Percentiles rank a stretch among this genome's conserved stretches.
These are phyloP conservation scores for Hermatobates lingyangjiaoensis DNA, from an alignment of 1,140 invertebrate species.

Conservation along the genomic window DNA sequence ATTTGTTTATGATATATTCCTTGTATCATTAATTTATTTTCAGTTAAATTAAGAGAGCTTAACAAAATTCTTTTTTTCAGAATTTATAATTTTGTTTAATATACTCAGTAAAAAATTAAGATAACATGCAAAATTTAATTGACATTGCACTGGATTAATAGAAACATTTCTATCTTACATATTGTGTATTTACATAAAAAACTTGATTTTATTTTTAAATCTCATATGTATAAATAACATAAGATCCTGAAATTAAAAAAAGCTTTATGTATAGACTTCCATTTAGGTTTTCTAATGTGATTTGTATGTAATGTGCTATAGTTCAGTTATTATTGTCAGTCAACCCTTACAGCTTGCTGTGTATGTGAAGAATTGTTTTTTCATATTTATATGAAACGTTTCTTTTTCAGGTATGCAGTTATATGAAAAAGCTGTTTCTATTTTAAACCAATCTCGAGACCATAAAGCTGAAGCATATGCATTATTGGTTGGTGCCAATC, in stretches of 20 bases:
- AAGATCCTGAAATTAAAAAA: not conserved
- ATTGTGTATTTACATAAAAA: too few species aligned
- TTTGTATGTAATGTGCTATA: not conserved
- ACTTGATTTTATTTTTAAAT: too few species aligned
- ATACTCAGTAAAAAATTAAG: too few species aligned
- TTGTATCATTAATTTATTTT: too few species aligned
- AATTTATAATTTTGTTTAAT: too few species aligned
- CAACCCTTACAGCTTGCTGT: not conserved
- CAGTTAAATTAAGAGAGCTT: too few species aligned
- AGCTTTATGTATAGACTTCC: not conserved
- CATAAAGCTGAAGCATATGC: slow-evolving; percentile 44
- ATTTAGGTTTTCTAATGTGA: not conserved
- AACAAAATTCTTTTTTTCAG: too few species aligned
- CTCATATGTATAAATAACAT: not conserved
- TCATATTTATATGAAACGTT: not conserved
- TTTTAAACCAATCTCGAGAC: slow-evolving; percentile 43
- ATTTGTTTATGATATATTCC: too few species aligned
- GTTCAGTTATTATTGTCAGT: not conserved
- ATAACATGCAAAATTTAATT: too few species aligned
- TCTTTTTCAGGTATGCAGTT: slow-evolving; percentile 36
- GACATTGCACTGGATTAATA: too few species aligned
- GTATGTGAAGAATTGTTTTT: not conserved
- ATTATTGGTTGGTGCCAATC: slow-evolving; percentile 50
- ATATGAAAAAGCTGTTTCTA: slow-evolving; percentile 39
- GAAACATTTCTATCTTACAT: too few species aligned